Percentiles rank a stretch among this genome's conserved stretches.
These are phyloP conservation scores for Rhombomys opimus DNA, from an alignment of 2,113 vertebrate genomes.

Conservation along the genomic window DNA sequence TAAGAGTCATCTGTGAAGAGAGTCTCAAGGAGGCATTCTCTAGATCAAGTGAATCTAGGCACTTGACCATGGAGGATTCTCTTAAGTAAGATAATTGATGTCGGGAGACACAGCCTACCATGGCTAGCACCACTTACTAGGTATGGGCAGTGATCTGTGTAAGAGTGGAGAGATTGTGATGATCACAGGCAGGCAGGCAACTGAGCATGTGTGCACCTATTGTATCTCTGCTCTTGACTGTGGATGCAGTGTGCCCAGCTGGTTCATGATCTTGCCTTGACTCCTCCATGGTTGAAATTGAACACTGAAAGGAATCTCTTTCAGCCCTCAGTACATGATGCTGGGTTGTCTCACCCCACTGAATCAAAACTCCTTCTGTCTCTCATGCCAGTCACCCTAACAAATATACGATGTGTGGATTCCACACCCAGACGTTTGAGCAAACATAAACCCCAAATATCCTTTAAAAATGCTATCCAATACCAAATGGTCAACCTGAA, in stretches of 20 bases:
- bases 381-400: not conserved
- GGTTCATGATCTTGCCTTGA: not conserved
- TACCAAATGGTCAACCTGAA: not conserved
- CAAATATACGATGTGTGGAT: accelerated
- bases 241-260: too few species aligned
- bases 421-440: not conserved
- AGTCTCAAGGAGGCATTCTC: not conserved
- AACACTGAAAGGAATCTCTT: not conserved
- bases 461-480: too few species aligned
- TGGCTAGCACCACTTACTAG: not conserved
- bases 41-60: not conserved
- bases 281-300: not conserved
- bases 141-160: not conserved
- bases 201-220: too few species aligned
- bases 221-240: too few species aligned
- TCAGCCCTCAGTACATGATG: too few species aligned
- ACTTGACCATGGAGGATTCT: not conserved
- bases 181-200: too few species aligned
- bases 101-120: not conserved
- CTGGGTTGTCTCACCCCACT: accelerated
- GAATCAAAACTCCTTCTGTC: not conserved
- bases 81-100: not conserved
- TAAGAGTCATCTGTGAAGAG: not conserved
- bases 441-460: not conserved
- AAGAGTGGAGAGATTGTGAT: not conserved